Base-by-base conservation (phyloP, 2,797 vertebrate species). In the Cygnus olor region DNA sequence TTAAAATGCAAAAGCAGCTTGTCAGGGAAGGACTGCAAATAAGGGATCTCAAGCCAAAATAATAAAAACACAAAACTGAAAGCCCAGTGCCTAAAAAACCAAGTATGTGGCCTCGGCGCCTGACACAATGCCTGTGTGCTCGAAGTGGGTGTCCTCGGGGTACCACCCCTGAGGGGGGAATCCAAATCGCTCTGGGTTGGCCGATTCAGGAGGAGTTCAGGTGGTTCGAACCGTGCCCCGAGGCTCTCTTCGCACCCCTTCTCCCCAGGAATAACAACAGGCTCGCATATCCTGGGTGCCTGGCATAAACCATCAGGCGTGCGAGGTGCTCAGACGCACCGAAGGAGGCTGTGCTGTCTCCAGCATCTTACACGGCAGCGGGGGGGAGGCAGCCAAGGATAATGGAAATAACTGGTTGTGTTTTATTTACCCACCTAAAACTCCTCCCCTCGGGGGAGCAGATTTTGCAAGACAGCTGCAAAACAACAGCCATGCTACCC, bases 1-100 rank as follows among this genome's bases (percentile, higher is more conserved):
- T 97, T 97, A 97, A 96, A 96, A 97, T 95, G 94, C 95, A 94
- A 95, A 95, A 96, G 84, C 94, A 90, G 95, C 92, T 81, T 92
- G 94, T 89, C 92, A 95, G 88, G 72, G 92, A 92, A 95, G 89
- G 95, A 95, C 94, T 95, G 84, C 92, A 94, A 96, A 95, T 88
- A 95, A 93, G 89, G 87, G 76, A 95, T 93, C 81, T 83, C 66
- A 95, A 92, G 90, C 84, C 93, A 95, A 95, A 95, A 92, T 95
- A 96, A 95, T 97, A 96, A 95, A 96, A 93, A 42, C 83, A 91
- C 0, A 0, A 32, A 97, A 93, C 71, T 90, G 86, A 95, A 96
- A 97, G 94, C 86, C 77, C 88, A 80, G 82, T 51, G 91, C 82
- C 88, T 94, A 78, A 91, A 91, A 91, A 76, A 10, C 19, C 84